Conservation (phyloP, 2,113 vertebrate genomes). For the Eudyptes chrysolophus region DNA sequence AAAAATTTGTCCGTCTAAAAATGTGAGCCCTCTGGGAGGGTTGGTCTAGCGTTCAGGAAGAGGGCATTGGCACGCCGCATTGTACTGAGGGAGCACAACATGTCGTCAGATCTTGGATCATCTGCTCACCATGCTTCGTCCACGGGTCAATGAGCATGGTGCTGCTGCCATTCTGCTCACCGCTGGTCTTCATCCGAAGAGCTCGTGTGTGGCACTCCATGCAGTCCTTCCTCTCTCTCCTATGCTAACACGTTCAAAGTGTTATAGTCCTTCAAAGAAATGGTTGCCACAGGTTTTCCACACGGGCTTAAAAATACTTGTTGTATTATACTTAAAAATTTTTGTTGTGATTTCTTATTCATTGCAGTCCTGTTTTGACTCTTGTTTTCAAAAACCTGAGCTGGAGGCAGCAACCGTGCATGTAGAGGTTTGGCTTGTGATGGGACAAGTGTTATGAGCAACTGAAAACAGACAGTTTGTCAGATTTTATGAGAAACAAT, state of each 20-base stretch:
- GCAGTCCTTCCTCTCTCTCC: neutral
- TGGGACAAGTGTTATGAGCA: neutral
- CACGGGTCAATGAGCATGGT: no score
- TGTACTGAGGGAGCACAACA: neutral
- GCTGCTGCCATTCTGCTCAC: neutral
- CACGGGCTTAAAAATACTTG: neutral
- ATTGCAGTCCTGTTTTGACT: neutral
- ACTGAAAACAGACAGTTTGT: neutral
- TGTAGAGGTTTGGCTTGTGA: neutral
- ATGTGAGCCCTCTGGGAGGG: neutral
- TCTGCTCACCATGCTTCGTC: neutral
- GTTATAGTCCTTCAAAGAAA: neutral
- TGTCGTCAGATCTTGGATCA: neutral
- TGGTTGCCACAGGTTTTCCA: neutral
- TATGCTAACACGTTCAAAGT: accelerated
- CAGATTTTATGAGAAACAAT: neutral
- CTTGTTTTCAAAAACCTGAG: neutral
- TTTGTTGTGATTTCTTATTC: neutral
- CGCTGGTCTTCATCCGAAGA: neutral
- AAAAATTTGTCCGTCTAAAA: neutral
- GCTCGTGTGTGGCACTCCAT: accelerated
- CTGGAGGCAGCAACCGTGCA: accelerated
- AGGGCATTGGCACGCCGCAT: accelerated
- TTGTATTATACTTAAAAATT: no score
- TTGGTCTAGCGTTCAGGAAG: neutral